Conservation (phyloP, 2,888 invertebrate species). For the Baccha elongata region DNA sequence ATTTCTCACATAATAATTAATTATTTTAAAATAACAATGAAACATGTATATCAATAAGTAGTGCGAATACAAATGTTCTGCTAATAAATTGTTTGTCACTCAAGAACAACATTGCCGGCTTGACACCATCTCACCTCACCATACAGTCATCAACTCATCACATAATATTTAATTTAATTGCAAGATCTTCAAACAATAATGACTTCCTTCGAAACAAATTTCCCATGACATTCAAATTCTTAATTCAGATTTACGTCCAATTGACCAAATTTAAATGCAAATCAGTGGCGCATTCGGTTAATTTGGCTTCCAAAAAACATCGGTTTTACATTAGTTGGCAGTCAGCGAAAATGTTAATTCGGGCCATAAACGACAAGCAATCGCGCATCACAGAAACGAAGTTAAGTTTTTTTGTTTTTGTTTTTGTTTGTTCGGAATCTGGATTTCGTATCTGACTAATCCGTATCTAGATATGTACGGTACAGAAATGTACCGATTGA, state of each 20-base stretch:
- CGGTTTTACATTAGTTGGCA: constrained; percentile 73
- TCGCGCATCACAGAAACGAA: constrained; percentile 53
- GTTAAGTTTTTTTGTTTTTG: neutral
- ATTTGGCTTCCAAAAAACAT: constrained; percentile 69
- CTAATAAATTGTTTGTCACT: neutral
- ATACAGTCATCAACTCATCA: constrained; percentile 24
- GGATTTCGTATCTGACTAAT: constrained; percentile 7
- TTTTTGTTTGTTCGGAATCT: neutral
- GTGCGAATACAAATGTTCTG: neutral
- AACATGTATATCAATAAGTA: neutral
- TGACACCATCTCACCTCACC: constrained; percentile 18
- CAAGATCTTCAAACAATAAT: constrained; percentile 44
- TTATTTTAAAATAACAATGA: too few relatives aligned
- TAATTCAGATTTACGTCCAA: constrained; percentile 61
- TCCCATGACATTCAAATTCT: constrained; percentile 61
- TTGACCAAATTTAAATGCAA: constrained; percentile 69
- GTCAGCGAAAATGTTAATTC: constrained; percentile 65
- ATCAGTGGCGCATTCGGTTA: constrained; percentile 72
- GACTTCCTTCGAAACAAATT: constrained; percentile 61
- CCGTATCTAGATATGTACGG: constrained; percentile 66
- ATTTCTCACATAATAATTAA: too few relatives aligned
- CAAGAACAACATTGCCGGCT: constrained; percentile 10
- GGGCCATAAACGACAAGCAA: constrained; percentile 69
- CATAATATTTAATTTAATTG: constrained; percentile 58
- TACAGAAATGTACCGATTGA: constrained; percentile 69